Base-by-base conservation (phyloP, 2,888 invertebrate genomes). In the Plebejus melissa region DNA sequence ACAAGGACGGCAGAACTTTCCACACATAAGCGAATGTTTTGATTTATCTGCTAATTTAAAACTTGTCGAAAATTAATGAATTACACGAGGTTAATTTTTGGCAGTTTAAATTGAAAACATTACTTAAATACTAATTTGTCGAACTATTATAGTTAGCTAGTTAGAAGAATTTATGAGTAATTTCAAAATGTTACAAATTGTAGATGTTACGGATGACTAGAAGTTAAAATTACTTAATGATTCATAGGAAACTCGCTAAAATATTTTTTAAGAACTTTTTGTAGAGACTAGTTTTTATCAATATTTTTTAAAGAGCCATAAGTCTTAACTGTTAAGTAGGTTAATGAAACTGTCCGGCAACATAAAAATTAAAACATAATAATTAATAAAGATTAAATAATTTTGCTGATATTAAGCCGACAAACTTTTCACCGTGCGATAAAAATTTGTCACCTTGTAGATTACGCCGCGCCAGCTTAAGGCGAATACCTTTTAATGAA, bases 361-460 rank as follows among this genome's bases (percentile, higher is more conserved):
- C 32, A 13, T 36, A 1, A 65, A 65, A 13, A 60, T 60, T 11
- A 65, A 65, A 54, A 65, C 13, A 65, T 65, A 65, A 65, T 65
- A 65, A 65, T 65, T 65, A 65, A 65, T 65, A 32, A 36, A 36
- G 65, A 65, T 32, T 65, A 32, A 65, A 65, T 65, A 32, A 65
- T 13, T 65, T 32, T 36, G 13, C 32, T 32, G 32, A 65, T 65
- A 16, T 65, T 65, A 65, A 65, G 65, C 65, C 65, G 65, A 32
- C 65, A 65, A 65, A 32, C 13, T 36, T 22, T 65, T 32, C 65
- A 13, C 28, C 3, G 32, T 2, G 65, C 65, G 65, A 65, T 65
- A 65, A 65, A 65, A 65, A 13, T 36, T 65, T 36, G 32, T 65
- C 65, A 65, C 6, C 65, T 65, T 65, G 5, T 65, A 32, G 60